Conservation (phyloP, 2,797 vertebrate species). For the Denticeps clupeoides region DNA sequence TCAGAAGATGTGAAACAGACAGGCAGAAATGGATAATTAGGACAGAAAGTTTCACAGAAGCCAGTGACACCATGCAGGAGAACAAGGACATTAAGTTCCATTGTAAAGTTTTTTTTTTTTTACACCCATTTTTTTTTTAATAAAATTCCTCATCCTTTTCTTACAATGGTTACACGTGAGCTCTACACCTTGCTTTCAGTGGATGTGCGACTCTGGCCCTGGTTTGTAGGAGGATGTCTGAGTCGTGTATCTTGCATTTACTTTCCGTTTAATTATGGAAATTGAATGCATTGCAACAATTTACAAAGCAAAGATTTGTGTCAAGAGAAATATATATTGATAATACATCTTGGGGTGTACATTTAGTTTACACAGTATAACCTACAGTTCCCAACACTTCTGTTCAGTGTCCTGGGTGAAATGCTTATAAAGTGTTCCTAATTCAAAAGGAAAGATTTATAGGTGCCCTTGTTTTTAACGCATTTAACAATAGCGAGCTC, state of each 20-base stretch:
- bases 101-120: constrained; percentile 36
- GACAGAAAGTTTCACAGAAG: constrained; percentile 62
- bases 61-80: constrained; percentile 54
- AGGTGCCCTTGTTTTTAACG: not conserved
- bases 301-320: too few species aligned
- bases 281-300: too few species aligned
- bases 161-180: constrained; percentile 48
- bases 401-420: too few species aligned
- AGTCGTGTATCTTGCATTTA: too few species aligned
- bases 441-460: too few species aligned
- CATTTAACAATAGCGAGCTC: constrained; percentile 2
- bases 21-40: constrained; percentile 73
- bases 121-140: constrained; percentile 30
- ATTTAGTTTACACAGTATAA: too few species aligned
- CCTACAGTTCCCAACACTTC: too few species aligned
- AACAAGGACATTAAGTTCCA: constrained; percentile 65
- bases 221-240: too few species aligned
- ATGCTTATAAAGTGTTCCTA: too few species aligned
- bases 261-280: too few species aligned
- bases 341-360: too few species aligned
- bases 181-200: constrained; percentile 46
- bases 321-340: too few species aligned
- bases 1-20: constrained; percentile 60
- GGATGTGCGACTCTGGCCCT: constrained; percentile 26
- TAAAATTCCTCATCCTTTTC: constrained; percentile 47